phyloP scores from a whole-genome alignment of 1,140 invertebrate species.

The Apis dorsata region DNA sequence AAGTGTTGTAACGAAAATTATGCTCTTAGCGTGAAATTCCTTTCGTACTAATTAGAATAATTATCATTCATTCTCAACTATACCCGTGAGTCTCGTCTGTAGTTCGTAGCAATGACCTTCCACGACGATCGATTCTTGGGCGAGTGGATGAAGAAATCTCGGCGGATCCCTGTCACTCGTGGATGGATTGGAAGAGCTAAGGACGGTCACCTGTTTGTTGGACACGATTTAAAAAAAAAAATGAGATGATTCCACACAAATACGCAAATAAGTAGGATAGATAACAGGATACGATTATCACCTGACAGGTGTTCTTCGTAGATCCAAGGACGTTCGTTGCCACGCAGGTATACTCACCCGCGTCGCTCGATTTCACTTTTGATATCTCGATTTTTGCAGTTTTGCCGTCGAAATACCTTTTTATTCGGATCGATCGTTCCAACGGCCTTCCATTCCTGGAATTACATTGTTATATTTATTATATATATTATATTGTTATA shows the following conservation, averaged over 20 bases:
- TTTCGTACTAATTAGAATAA: too few relatives aligned
- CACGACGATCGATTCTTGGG: conserved; percentile 77
- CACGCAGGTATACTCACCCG: conserved; percentile 87
- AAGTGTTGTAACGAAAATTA: too few relatives aligned
- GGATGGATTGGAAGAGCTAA: conserved; percentile 63
- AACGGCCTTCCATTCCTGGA: conserved; percentile 81
- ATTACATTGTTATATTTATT: neutral
- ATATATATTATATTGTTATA: too few relatives aligned
- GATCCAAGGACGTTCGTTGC: conserved; percentile 82
- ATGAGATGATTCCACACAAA: neutral
- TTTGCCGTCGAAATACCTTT: conserved; percentile 73
- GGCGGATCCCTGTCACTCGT: conserved; percentile 75
- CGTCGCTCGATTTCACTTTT: conserved; percentile 79
- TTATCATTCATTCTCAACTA: conserved; percentile 9
- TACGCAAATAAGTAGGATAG: too few relatives aligned
- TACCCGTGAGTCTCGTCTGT: conserved; percentile 80
- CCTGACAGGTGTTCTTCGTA: conserved; percentile 70
- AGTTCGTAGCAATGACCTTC: conserved; percentile 84
- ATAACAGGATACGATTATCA: conserved; percentile 17
- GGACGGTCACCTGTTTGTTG: conserved; percentile 63
- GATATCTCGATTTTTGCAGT: conserved; percentile 80
- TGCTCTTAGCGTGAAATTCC: too few relatives aligned
- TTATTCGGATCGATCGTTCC: conserved; percentile 73
- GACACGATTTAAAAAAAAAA: neutral
- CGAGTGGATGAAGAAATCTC: conserved; percentile 77